These are phyloP conservation scores for Fragum whitleyi DNA, from an alignment of 2,888 invertebrate species.

Conservation along the genomic window DNA sequence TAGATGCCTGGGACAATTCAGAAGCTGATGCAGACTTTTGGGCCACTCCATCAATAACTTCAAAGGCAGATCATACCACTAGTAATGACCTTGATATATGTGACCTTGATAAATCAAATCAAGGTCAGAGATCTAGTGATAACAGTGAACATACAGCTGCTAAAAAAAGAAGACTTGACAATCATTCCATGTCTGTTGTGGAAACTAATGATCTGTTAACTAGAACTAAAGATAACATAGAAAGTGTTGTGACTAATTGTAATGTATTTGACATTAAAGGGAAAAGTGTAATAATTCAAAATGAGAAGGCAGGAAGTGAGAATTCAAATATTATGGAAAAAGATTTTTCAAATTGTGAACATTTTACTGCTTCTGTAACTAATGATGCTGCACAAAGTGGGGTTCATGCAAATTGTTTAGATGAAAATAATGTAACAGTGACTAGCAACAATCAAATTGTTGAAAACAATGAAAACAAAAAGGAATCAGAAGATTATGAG, in stretches of 20 bases:
- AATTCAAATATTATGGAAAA: no score
- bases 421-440: no score
- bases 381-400: no score
- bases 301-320: background rate
- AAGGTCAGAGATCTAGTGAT: background rate
- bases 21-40: constrained; percentile 63
- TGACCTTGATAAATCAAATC: background rate
- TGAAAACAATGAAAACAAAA: background rate
- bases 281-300: background rate
- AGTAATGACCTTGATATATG: background rate
- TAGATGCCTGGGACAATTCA: constrained; percentile 58
- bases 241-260: background rate
- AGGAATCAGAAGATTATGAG: background rate
- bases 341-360: no score
- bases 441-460: no score
- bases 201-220: background rate
- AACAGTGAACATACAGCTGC: background rate
- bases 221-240: background rate
- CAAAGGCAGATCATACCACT: background rate
- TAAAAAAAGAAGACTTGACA: constrained; percentile 4
- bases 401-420: no score
- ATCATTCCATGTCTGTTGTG: background rate
- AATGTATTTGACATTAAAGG: background rate
- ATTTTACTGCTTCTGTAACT: no score
- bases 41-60: constrained; percentile 10